Percentiles rank a stretch among this genome's conserved stretches.
Evolutionary conservation across 2,888 invertebrate species (phyloP).

Genomic region (Synanthedon tipuliformis): DNA sequence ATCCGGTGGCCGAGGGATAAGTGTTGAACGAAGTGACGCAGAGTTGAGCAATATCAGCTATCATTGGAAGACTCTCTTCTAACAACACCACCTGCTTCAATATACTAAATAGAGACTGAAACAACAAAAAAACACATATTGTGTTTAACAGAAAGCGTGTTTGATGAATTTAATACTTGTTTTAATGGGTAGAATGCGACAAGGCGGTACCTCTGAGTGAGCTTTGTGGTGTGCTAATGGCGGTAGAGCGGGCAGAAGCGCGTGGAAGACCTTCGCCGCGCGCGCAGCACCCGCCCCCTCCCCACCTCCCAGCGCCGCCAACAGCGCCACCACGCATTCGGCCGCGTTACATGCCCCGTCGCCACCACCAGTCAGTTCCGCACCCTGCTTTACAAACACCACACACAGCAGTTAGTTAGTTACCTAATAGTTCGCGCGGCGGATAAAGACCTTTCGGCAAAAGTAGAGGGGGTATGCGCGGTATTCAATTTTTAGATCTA

Average conservation of each 20-base stretch:
- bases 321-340: conserved; percentile 36
- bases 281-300: conserved; percentile 21
- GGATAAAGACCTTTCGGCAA: too few species aligned
- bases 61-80: conserved; percentile 76
- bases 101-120: conserved; percentile 78
- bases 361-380: conserved; percentile 8
- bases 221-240: conserved; percentile 25
- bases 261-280: conserved; percentile 18
- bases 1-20: conserved; percentile 75
- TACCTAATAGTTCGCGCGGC: too few species aligned
- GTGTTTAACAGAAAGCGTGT: neutral
- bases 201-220: conserved; percentile 32
- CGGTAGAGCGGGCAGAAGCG: conserved; percentile 36
- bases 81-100: conserved; percentile 80
- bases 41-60: conserved; percentile 76
- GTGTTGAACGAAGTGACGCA: conserved; percentile 76
- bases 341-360: conserved; percentile 19
- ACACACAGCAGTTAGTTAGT: too few species aligned
- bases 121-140: conserved; percentile 6
- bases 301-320: conserved; percentile 8
- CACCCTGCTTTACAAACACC: conserved; percentile 8
- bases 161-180: neutral
- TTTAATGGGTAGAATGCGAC: neutral
- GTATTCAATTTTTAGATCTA: too few species aligned
- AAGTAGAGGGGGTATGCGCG: too few species aligned